These are phyloP conservation scores for Heteromormyrus szaboi DNA, from an alignment of 2,797 vertebrate genomes.

Conservation along the genomic window DNA sequence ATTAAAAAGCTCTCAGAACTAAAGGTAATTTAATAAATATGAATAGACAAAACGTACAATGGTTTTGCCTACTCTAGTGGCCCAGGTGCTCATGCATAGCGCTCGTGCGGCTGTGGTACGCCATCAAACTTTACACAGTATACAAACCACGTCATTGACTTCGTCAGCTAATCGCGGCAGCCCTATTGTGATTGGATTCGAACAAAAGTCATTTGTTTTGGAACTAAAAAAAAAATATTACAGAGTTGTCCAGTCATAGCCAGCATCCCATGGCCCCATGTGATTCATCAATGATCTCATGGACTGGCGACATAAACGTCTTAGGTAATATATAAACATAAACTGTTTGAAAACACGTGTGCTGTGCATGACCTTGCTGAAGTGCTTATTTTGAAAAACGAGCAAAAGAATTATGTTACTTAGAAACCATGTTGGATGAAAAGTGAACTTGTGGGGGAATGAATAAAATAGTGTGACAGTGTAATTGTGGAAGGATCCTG, in stretches of 20 bases:
- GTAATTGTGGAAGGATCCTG: neutral
- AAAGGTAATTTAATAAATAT: neutral
- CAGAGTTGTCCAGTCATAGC: neutral
- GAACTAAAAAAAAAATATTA: neutral
- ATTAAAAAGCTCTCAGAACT: neutral
- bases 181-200: neutral
- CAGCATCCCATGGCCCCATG: neutral
- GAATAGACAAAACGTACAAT: neutral
- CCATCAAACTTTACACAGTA: neutral
- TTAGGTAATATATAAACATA: conserved; percentile 3
- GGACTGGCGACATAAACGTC: neutral
- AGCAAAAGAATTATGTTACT: neutral
- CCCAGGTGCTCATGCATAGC: neutral
- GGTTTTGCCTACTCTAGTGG: neutral
- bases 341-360: neutral
- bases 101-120: neutral
- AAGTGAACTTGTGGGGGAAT: neutral
- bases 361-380: neutral
- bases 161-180: neutral
- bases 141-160: neutral
- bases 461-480: neutral
- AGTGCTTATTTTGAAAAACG: neutral
- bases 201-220: neutral
- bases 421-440: neutral
- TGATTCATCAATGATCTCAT: conserved; percentile 1